Conservation (phyloP, 2,797 vertebrate genomes). For the Moxostoma hubbsi region DNA sequence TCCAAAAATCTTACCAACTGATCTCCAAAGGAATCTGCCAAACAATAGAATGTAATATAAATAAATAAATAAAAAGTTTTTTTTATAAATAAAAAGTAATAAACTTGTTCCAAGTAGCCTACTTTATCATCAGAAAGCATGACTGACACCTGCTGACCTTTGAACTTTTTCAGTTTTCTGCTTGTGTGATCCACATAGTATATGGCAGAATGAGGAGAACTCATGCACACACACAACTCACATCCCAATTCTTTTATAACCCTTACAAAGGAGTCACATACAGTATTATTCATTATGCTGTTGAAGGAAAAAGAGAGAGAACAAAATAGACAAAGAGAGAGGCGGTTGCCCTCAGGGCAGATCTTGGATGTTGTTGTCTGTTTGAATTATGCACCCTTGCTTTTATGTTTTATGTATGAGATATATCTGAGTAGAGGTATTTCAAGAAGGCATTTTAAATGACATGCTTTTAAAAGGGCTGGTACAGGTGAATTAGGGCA, state of each 20-base stretch:
- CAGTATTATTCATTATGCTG: not conserved
- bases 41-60: no score
- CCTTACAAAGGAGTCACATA: not conserved
- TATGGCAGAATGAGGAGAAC: not conserved
- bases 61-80: no score
- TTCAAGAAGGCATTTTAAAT: slow-evolving; percentile 61
- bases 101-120: no score
- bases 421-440: slow-evolving; percentile 68
- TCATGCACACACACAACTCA: not conserved
- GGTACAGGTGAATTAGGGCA: slow-evolving; percentile 18
- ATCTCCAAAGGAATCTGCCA: no score
- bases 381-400: slow-evolving; percentile 75
- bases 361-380: slow-evolving; percentile 65
- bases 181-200: not conserved
- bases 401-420: slow-evolving; percentile 75
- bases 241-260: not conserved
- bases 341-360: slow-evolving; percentile 9
- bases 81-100: no score
- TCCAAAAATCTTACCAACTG: no score
- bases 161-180: not conserved
- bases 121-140: not conserved
- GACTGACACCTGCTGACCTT: not conserved
- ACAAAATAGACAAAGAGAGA: slow-evolving; percentile 35
- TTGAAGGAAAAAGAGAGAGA: not conserved
- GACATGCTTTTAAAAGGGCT: slow-evolving; percentile 22